Evolutionary conservation across 2,888 invertebrate genomes (phyloP).

Genomic region (Tyria jacobaeae): DNA sequence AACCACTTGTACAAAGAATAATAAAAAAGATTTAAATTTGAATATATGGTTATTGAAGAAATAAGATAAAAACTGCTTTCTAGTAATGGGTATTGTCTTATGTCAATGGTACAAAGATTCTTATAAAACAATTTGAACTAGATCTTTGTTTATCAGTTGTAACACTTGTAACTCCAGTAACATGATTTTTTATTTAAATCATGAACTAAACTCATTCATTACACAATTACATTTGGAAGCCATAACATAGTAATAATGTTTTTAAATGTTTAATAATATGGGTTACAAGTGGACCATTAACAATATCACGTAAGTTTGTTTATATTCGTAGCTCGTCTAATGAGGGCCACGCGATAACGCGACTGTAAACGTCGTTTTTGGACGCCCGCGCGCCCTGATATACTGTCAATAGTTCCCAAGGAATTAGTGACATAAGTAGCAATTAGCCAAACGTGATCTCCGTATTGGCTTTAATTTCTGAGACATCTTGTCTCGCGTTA

Average conservation of each 20-base stretch:
- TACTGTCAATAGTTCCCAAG: slow-evolving; percentile 46
- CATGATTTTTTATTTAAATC: slow-evolving; percentile 5
- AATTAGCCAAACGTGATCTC: background rate
- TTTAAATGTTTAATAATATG: slow-evolving; percentile 42
- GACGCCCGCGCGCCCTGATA: slow-evolving; percentile 25
- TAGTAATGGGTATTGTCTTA: background rate
- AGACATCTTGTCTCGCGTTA: too few relatives aligned
- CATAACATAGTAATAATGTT: slow-evolving; percentile 25
- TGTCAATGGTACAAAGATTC: slow-evolving; percentile 7
- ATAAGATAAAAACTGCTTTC: too few relatives aligned
- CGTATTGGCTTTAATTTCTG: too few relatives aligned
- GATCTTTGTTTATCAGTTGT: background rate
- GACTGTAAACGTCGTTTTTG: slow-evolving; percentile 59
- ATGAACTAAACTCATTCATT: slow-evolving; percentile 19
- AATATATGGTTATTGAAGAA: too few relatives aligned
- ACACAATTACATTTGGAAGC: slow-evolving; percentile 10
- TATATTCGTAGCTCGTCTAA: slow-evolving; percentile 62
- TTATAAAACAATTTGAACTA: background rate
- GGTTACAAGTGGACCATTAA: slow-evolving; percentile 46
- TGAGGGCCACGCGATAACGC: slow-evolving; percentile 68
- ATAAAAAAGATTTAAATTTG: too few relatives aligned
- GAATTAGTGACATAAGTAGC: background rate
- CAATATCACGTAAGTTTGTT: slow-evolving; percentile 61
- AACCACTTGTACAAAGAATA: too few relatives aligned
- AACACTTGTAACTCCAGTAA: background rate